Evolutionary conservation across 2,113 vertebrate genomes (phyloP), one percentile per base, ranked within the genome.

Genomic region (Rafetus swinhoei): DNA sequence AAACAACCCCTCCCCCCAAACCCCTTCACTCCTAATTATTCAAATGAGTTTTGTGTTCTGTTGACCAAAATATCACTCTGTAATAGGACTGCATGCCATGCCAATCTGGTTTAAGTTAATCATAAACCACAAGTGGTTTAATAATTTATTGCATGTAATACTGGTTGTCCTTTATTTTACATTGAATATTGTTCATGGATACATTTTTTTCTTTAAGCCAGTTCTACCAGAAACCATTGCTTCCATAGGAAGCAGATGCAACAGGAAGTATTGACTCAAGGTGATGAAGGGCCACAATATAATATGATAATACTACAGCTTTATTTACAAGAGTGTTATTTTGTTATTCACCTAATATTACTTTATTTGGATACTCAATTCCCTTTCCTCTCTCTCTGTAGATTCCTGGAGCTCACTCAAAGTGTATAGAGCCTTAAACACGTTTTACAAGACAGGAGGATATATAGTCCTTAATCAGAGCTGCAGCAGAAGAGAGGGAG

Each of bases 141-240:
- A 81, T 56, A n/a, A 6, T 39, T 74, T 3, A n/a, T 25, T 84
- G 50, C 22, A 15, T 72, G 2, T 24, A n/a, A 1, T 32, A 53
- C 0, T 74, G 27, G 1, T 1, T 6, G 2, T 1, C 27, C 59
- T 62, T 62, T 8, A 62, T 65, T 84, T 35, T 55, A 24, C 1
- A 10, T 13, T 21, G 4, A 80, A 16, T 35, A 72, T 72, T 72
- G 18, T 9, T 62, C 50, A 8, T 4, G 45, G 27, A 19, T 9
- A 81, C 81, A 0, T 27, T 86, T 77, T 60, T 69, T 8, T 90
- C 57, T 27, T 83, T 91, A 60, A 65, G 3, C 27, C 3, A n/a
- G 54, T 6, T 91, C 32, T 80, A 9, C 69, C 25, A 90, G 59
- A 84, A 93, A 59, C 4, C 9, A 4, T 77, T 87, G 21, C 2